Base-by-base conservation (phyloP, 1,140 invertebrate species). In the Tachypleus tridentatus region DNA sequence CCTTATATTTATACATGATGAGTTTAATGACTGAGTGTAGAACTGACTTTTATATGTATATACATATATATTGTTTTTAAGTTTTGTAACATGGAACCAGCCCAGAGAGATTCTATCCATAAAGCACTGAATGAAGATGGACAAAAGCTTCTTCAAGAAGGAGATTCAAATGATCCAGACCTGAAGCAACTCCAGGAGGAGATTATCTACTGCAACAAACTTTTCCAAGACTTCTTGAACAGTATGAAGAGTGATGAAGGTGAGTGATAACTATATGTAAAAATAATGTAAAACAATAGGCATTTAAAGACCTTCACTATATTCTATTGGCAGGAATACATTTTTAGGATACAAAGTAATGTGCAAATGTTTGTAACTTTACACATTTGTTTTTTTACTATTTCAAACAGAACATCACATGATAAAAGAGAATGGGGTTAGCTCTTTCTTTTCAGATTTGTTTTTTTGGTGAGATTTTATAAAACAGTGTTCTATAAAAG, bases 51-150 rank as follows among this genome's bases (percentile, higher is more conserved):
- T 29, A 29, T 29, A 29, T 29, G 29, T 2, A 29, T 29, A 29
- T 29, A 29, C 29, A 29, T 29, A 29, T 29, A 29, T 29, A 29
- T 29, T 29, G 0, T 29, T 29, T 64, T 73, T 51, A 81, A 96
- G 82, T 98, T 98, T 77, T 81, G 96, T 70, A 89, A 89, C 3
- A 95, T 98, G 86, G 95, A 93, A 59, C 87, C 93, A 7, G 89
- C 94, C 72, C 93, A 98, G 77, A 82, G 96, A 7, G 93, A 93
- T 63, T 93, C 93, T 29, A 98, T 98, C 70, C 83, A 95, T 57
- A 87, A 87, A 63, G 95, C 94, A 0, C 77, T 99, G 11, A 98
- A 98, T 78, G 94, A 98, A 72, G 96, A 99, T 77, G 93, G 93
- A 0, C 91, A 97, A 72, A 98, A 97, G 73, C 77, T 99, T 49